Base-by-base conservation (phyloP, 1,140 invertebrate species). In the Orius insidiosus region DNA sequence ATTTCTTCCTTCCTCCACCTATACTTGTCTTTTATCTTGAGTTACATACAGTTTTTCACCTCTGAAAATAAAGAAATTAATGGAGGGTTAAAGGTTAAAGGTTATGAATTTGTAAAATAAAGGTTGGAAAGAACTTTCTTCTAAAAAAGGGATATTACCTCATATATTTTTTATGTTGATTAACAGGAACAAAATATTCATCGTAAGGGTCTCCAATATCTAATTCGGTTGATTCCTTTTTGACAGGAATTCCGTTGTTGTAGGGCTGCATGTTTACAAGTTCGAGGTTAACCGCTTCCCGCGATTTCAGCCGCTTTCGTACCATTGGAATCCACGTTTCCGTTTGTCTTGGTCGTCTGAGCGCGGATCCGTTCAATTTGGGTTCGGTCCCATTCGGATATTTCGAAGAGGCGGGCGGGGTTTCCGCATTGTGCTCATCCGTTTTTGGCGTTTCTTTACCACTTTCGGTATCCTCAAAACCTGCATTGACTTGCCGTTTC, bases 101-200 rank as follows among this genome's bases (percentile, higher is more conserved):
- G n/a, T n/a, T n/a, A n/a, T n/a, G n/a, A n/a, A n/a, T n/a, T 46
- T 9, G 34, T 16, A 18, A 7, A 46, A 34, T n/a, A n/a, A n/a
- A n/a, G n/a, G n/a, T n/a, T n/a, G 7, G 3, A 44, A 24, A 32
- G 5, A 44, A 30, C n/a, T n/a, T n/a, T n/a, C n/a, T n/a, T n/a
- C n/a, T n/a, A n/a, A n/a, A n/a, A n/a, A n/a, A n/a, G n/a, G n/a
- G n/a, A n/a, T n/a, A n/a, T n/a, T 68, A 83, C 81, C 80, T 80
- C 65, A 84, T 82, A 59, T 75, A 84, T 66, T 85, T 85, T 58
- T 75, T 72, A 61, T 82, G 80, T 55, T 85, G 78, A 59, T 85
- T 84, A 34, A 85, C 80, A 31, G 81, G 79, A 44, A 85, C 79
- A 60, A 85, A 85, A 60, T 84, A 85, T 54, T 84, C 80, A 51